Percentiles rank a stretch among this genome's conserved stretches.
These are phyloP conservation scores for Bovichtus diacanthus DNA, from an alignment of 2,797 vertebrate genomes.

Conservation along the genomic window DNA sequence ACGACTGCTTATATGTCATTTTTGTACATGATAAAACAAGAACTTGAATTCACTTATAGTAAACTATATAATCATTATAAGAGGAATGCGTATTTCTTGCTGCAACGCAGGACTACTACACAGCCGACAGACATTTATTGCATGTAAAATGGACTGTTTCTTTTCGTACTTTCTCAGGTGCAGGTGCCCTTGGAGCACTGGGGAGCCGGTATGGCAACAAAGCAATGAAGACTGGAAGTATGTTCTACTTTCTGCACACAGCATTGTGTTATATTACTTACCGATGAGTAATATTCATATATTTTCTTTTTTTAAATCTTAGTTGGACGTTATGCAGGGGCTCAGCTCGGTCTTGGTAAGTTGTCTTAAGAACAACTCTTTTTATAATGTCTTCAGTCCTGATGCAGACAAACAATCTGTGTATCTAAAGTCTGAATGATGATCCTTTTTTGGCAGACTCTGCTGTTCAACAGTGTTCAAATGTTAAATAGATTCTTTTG, in stretches of 20 bases:
- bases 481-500: neutral
- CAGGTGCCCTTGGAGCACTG: constrained; percentile 70
- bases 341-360: constrained; percentile 73
- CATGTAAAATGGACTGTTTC: neutral
- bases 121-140: neutral
- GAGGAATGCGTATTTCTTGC: neutral
- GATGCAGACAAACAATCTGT: neutral
- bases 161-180: constrained; percentile 30
- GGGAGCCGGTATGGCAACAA: constrained; percentile 72
- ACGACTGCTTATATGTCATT: no score
- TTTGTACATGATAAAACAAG: no score
- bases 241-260: constrained; percentile 1
- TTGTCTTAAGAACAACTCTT: neutral
- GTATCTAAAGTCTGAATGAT: neutral
- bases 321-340: constrained; percentile 77
- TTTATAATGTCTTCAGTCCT: neutral
- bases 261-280: neutral
- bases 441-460: neutral
- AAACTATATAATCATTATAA: neutral
- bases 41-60: neutral
- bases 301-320: neutral
- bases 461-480: neutral
- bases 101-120: neutral
- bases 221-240: constrained; percentile 78
- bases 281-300: neutral